phyloP scores from a whole-genome alignment of 2,113 vertebrate species.

The Hydrochoerus hydrochaeris region DNA sequence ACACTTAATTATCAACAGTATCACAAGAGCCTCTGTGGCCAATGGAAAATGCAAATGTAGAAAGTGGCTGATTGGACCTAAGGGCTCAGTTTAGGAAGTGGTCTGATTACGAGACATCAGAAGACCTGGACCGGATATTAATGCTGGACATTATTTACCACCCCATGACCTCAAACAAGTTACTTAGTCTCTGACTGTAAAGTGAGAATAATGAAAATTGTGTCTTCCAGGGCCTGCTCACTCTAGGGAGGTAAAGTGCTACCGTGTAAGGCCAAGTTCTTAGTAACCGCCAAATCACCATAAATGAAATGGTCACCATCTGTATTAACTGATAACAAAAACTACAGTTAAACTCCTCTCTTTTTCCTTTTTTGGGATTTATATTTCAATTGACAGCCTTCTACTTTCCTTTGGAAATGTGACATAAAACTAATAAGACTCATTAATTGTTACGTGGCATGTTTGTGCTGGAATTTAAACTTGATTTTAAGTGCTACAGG shows the following conservation, averaged over 20 bases:
- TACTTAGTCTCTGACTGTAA: neutral
- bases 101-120: slow-evolving; percentile 10
- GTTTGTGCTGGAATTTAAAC: neutral
- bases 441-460: neutral
- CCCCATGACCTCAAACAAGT: neutral
- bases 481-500: neutral
- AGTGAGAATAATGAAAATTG: neutral
- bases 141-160: neutral
- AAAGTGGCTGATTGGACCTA: neutral
- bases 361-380: neutral
- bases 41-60: slow-evolving; percentile 24
- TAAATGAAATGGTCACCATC: neutral
- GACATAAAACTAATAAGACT: neutral
- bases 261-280: neutral
- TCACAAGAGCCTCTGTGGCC: neutral
- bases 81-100: slow-evolving; percentile 31
- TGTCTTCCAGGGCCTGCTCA: neutral
- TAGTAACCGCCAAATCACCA: neutral
- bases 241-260: neutral
- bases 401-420: neutral
- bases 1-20: slow-evolving; percentile 44
- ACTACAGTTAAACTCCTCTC: neutral
- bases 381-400: neutral
- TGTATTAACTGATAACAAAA: neutral
- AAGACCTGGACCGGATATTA: neutral